Evolutionary conservation across 2,888 invertebrate species (phyloP).

Genomic region (Gymnocheta viridis): DNA sequence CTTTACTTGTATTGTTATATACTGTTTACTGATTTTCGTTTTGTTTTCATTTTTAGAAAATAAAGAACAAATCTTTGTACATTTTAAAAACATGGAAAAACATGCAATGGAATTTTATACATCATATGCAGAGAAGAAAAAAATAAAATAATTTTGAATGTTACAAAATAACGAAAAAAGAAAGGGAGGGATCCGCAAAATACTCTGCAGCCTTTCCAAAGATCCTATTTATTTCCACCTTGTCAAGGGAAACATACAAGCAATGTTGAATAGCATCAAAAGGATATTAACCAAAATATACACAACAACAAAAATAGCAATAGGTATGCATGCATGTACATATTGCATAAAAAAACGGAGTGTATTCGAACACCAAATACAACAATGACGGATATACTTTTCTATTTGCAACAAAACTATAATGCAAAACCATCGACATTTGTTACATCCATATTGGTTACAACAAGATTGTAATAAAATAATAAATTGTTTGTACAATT

Average conservation of each 20-base stretch:
- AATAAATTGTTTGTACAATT: constrained; percentile 66
- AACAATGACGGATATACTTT: constrained; percentile 40
- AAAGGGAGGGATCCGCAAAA: background rate
- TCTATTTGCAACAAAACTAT: constrained; percentile 62
- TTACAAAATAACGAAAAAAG: background rate
- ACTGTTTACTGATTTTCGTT: background rate
- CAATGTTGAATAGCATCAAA: constrained; percentile 59
- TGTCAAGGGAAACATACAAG: constrained; percentile 38
- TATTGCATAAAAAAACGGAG: background rate
- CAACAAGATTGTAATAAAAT: constrained; percentile 66
- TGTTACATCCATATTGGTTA: constrained; percentile 68
- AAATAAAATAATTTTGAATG: background rate
- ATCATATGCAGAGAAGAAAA: background rate
- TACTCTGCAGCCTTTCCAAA: background rate
- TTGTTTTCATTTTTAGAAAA: background rate
- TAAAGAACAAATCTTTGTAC: constrained; percentile 23
- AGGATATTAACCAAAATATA: constrained; percentile 52
- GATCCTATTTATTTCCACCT: constrained; percentile 12
- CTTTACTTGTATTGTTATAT: no score
- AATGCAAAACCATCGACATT: constrained; percentile 68
- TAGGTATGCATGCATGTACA: background rate
- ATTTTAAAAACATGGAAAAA: constrained; percentile 48
- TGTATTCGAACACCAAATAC: constrained; percentile 5
- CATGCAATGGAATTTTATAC: constrained; percentile 21
- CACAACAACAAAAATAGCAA: constrained; percentile 1